phyloP scores from a whole-genome alignment of 2,797 vertebrate species.

The Sebastiscus tertius region DNA sequence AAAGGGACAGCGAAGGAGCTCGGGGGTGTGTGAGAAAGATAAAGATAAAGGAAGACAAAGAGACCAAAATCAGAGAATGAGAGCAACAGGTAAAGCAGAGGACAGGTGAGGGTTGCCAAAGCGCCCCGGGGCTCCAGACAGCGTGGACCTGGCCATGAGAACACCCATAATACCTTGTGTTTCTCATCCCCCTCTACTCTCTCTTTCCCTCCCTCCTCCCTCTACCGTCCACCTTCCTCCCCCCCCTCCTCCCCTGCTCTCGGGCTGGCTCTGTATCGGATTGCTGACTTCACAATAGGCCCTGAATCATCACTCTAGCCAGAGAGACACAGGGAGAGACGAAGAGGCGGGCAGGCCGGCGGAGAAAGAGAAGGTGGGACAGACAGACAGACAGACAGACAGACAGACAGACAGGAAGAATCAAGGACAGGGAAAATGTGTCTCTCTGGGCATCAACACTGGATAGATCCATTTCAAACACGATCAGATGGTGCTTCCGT shows the following conservation, averaged over 20 bases:
- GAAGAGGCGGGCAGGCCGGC: slow-evolving; percentile 49
- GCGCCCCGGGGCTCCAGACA: slow-evolving; percentile 61
- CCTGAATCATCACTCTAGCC: slow-evolving; percentile 77
- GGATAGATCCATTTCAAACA: slow-evolving; percentile 10
- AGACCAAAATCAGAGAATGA: slow-evolving; percentile 45
- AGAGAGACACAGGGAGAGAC: slow-evolving; percentile 67
- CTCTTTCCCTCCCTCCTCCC: background rate
- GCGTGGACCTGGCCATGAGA: slow-evolving; percentile 58
- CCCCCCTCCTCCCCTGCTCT: slow-evolving; percentile 24
- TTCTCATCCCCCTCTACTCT: slow-evolving; percentile 32
- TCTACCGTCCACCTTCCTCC: background rate
- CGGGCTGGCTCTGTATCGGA: slow-evolving; percentile 72
- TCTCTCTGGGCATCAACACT: background rate
- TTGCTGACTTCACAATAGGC: slow-evolving; percentile 78
- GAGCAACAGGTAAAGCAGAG: slow-evolving; percentile 70
- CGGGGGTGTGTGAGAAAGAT: slow-evolving; percentile 27
- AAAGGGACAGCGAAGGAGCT: slow-evolving; percentile 19
- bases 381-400: slow-evolving; percentile 31
- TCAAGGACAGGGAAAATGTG: slow-evolving; percentile 26
- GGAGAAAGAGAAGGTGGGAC: slow-evolving; percentile 44
- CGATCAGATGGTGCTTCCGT: background rate
- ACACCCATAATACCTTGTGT: slow-evolving; percentile 65
- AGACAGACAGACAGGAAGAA: background rate
- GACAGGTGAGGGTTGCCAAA: slow-evolving; percentile 67
- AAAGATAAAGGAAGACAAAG: slow-evolving; percentile 46